These are phyloP conservation scores for Otolemur garnettii DNA, from an alignment of 2,113 vertebrate genomes.

Conservation along the genomic window DNA sequence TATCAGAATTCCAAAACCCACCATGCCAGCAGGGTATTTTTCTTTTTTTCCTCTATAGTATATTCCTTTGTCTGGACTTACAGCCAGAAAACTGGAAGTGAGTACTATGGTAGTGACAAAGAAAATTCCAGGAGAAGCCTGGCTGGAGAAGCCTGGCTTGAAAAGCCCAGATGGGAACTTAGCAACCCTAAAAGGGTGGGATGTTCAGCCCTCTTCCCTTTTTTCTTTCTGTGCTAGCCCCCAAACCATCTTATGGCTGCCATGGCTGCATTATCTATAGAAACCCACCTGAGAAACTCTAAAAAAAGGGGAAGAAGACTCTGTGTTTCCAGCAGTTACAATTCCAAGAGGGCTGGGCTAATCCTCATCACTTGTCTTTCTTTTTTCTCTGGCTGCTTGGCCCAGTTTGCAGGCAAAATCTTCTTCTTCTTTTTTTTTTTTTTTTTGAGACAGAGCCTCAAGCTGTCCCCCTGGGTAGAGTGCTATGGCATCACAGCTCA, in stretches of 20 bases:
- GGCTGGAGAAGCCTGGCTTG: background rate
- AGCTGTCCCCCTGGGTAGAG: no score
- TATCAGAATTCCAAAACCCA: background rate
- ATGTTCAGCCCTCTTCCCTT: rapidly evolving
- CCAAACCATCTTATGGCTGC: background rate
- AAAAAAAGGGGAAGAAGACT: rapidly evolving
- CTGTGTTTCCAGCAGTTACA: background rate
- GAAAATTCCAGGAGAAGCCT: background rate
- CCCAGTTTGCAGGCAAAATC: background rate
- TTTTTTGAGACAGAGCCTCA: no score
- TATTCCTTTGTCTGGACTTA: background rate
- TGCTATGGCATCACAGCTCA: no score
- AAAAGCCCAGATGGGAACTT: background rate
- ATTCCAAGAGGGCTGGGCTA: background rate
- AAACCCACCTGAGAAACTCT: background rate
- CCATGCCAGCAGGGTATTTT: background rate
- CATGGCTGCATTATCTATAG: background rate
- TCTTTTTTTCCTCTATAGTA: rapidly evolving
- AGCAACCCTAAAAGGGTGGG: background rate
- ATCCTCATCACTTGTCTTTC: background rate
- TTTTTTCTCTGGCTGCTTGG: rapidly evolving
- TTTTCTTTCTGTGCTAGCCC: no score
- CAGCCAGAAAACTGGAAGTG: background rate
- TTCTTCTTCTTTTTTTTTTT: background rate
- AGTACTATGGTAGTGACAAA: background rate